Conservation (phyloP, 2,113 vertebrate genomes). For the Cisticola juncidis region DNA sequence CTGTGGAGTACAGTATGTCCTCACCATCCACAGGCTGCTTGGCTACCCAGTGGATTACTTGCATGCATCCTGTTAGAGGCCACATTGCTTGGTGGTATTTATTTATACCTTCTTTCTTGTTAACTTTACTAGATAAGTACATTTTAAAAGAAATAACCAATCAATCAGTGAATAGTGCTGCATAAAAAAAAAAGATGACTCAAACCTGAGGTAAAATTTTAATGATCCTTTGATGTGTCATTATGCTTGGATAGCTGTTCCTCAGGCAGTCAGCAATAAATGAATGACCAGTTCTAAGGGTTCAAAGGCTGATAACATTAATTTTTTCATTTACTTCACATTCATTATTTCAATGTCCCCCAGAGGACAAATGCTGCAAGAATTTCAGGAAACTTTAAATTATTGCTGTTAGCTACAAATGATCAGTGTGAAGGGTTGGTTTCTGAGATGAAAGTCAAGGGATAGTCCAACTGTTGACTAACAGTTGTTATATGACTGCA, state of each 20-base stretch:
- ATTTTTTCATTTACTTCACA: background rate
- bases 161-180: background rate
- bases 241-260: background rate
- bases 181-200: background rate
- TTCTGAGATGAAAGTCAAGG: background rate
- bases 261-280: background rate
- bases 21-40: rapidly evolving
- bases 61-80: too few species aligned
- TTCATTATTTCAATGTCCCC: background rate
- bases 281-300: background rate
- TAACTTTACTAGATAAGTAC: background rate
- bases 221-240: background rate
- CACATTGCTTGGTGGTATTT: background rate
- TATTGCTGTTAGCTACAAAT: background rate
- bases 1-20: too few species aligned
- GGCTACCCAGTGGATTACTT: background rate
- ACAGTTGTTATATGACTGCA: background rate
- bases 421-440: background rate
- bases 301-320: background rate
- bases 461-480: background rate
- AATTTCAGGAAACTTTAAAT: background rate
- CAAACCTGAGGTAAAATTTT: background rate
- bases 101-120: background rate
- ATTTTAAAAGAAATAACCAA: background rate
- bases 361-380: background rate